Base-by-base conservation (phyloP, 1,140 invertebrate genomes). In the Cecropterus lyciades region DNA sequence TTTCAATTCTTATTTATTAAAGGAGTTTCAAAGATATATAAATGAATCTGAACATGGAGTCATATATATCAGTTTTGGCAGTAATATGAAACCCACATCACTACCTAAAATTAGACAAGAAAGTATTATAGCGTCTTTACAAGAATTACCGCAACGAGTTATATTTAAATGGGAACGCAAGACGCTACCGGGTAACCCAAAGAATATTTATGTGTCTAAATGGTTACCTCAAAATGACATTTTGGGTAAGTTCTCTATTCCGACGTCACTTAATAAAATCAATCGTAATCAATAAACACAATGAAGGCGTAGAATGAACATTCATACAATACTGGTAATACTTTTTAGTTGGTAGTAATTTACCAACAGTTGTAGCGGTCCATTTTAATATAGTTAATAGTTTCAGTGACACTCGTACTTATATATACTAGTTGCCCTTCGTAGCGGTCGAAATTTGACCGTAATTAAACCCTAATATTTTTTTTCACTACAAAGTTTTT, bases 121-220 rank as follows among this genome's bases (percentile, higher is more conserved):
- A 65, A 93, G 86, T 1, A 94, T 97, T 43, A 80, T 95, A 8
- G 91, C 87, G 14, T 94, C 93, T 0, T 93, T 96, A 65, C 81
- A 92, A 0, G 82, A 93, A 20, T 72, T 96, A 0, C 93, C 94
- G 37, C 94, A 95, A 65, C 91, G 93, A 69, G 93, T 96, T 15
- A 83, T 96, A 48, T 96, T 95, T 95, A 96, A 96, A 90, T 96
- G 95, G 95, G 95, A 96, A 3, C 27, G 30, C n/a, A 93, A 95
- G 0, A 91, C 89, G 1, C 79, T 95, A 70, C 87, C 93, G 0
- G 92, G 93, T 15, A 92, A 94, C 71, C 93, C 94, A 0, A 82
- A 93, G 56, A 96, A 96, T 77, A 93, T 96, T 45, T 92, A 93
- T 69, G 77, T 95, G 13, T 90, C 92, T n/a, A 94, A 94, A 72